Base-by-base conservation (phyloP, 2,113 vertebrate genomes). In the Emydura subglobosa region DNA sequence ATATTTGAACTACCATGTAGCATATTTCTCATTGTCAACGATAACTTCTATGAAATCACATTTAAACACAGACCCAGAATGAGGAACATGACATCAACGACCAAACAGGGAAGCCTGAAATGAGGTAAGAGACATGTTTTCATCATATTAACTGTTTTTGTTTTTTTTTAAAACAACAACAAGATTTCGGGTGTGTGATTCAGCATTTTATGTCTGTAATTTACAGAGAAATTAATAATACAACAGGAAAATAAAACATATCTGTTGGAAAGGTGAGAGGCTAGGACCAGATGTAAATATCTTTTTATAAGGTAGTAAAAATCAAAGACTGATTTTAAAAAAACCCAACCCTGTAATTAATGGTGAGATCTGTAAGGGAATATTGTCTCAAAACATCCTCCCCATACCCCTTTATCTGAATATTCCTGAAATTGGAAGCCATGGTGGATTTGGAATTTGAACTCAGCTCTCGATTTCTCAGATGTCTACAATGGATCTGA, bases 1-100 rank as follows among this genome's bases (percentile, higher is more conserved):
- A 94, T 96, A 92, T 82, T 85, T 68, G 90, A 95, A 86, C 95
- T 96, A 97, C 93, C 93, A 96, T 92, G 96, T 93, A 95, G 93
- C 95, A 57, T 96, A 89, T 95, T 95, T 96, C 85, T 89, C 65
- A 81, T 93, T 96, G 95, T 92, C 96, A 96, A 89, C 21, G 88
- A 82, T 95, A 96, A 94, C 83, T 84, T 96, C 94, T 96, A 93
- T 94, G 91, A 94, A 97, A 83, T 95, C 96, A 95, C 94, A 95
- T 96, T 97, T 96, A 95, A 92, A 93, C 12, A 94, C 82, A 87
- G 92, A n/a, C 82, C 91, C 93, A 95, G 95, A 96, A 97, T 96
- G 96, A 96, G 96, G 93, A 96, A 96, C 84, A 55, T 93, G 95
- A 85, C 93, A 97, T 89, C 54, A 91, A 95, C 90, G 87, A 96